Conservation (phyloP, 2,797 vertebrate genomes). For the Anguilla anguilla region DNA sequence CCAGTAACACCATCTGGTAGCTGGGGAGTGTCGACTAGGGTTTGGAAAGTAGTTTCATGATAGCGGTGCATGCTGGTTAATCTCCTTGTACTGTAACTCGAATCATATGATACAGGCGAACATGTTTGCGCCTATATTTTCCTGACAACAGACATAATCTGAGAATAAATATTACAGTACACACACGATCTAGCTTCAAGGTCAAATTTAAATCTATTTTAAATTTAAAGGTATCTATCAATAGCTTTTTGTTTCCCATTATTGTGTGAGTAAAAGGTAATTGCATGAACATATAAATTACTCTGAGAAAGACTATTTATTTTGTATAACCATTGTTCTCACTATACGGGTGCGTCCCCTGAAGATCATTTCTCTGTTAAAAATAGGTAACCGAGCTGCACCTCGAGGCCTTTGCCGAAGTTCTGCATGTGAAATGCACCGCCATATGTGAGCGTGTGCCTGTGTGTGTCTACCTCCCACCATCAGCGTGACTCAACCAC, state of each 20-base stretch:
- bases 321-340: background rate
- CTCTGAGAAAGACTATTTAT: background rate
- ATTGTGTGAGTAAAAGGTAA: background rate
- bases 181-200: background rate
- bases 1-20: constrained; percentile 31
- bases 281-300: background rate
- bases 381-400: background rate
- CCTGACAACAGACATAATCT: constrained; percentile 9
- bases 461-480: background rate
- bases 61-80: constrained; percentile 39
- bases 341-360: background rate
- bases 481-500: constrained; percentile 7
- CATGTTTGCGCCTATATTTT: constrained; percentile 27
- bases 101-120: constrained; percentile 14
- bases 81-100: constrained; percentile 40
- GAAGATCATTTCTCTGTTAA: background rate
- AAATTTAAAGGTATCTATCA: background rate
- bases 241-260: background rate
- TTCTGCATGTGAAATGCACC: background rate
- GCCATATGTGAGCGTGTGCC: background rate
- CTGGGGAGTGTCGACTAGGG: constrained; percentile 28
- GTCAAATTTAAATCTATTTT: background rate
- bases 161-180: background rate
- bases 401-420: background rate
- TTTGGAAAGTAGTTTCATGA: constrained; percentile 43